phyloP scores from a whole-genome alignment of 2,113 vertebrate species.

The Bolborhynchus lineola region DNA sequence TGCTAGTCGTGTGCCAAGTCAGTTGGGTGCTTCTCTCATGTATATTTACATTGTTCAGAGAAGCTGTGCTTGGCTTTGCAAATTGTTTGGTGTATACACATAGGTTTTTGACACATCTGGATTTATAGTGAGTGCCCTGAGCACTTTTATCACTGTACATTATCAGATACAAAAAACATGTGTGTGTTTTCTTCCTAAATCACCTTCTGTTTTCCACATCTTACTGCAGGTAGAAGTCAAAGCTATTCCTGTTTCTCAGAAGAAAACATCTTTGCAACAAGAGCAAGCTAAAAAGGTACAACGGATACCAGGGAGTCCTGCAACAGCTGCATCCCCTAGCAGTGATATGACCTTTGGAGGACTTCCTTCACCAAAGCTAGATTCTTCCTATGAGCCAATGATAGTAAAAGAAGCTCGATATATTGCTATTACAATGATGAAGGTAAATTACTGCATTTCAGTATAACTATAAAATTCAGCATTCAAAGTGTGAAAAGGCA shows the following conservation, averaged over 20 bases:
- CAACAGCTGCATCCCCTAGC: constrained; percentile 71
- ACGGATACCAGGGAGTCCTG: constrained; percentile 85
- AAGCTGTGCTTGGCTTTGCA: background rate
- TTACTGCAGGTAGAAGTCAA: constrained; percentile 92
- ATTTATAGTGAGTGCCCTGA: background rate
- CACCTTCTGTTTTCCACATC: background rate
- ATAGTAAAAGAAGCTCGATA: constrained; percentile 98
- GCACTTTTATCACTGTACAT: background rate
- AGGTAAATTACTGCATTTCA: constrained; percentile 75
- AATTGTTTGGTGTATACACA: background rate
- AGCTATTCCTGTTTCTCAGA: constrained; percentile 97
- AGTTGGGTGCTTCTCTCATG: background rate
- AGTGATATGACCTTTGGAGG: constrained; percentile 93
- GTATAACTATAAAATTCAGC: background rate
- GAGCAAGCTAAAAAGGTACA: constrained; percentile 89
- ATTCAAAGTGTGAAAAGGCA: background rate
- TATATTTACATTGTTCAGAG: background rate
- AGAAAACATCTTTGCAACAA: constrained; percentile 90
- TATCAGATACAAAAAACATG: background rate
- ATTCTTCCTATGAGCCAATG: constrained; percentile 97
- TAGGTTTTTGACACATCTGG: background rate
- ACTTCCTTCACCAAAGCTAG: constrained; percentile 92
- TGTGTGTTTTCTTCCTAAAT: background rate
- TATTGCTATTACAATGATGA: constrained; percentile 99
- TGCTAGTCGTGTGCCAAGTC: background rate